These are phyloP conservation scores for Diachasmimorpha longicaudata DNA, from an alignment of 1,140 invertebrate genomes.

Conservation along the genomic window DNA sequence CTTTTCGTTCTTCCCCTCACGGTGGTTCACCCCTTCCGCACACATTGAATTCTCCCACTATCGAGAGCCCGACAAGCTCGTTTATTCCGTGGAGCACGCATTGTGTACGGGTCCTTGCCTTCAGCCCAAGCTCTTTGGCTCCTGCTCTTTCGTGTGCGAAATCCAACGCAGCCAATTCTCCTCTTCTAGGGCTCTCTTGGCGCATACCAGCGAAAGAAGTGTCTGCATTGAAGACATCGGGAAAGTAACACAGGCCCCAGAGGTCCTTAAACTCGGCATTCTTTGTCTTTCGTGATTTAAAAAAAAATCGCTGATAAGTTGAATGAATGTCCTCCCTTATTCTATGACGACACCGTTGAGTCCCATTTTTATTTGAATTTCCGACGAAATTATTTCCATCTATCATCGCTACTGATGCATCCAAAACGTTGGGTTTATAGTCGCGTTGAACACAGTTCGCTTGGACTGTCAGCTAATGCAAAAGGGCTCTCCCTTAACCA, in stretches of 20 bases:
- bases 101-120: constrained; percentile 50
- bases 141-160: constrained; percentile 48
- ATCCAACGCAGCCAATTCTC: constrained; percentile 32
- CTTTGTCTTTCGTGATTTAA: constrained; percentile 17
- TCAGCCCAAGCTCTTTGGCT: constrained; percentile 28
- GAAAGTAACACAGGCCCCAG: constrained; percentile 24
- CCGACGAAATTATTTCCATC: constrained; percentile 52
- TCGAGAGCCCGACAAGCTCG: constrained; percentile 34
- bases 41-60: constrained; percentile 14
- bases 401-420: constrained; percentile 41
- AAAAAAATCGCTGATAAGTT: no score
- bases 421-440: constrained; percentile 1
- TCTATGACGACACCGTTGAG: no score
- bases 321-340: no score
- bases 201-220: constrained; percentile 11
- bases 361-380: no score
- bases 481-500: constrained; percentile 26
- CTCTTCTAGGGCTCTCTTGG: constrained; percentile 11
- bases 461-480: not conserved
- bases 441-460: not conserved
- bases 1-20: not conserved
- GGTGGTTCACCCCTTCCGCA: not conserved
- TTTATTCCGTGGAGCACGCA: constrained; percentile 49
- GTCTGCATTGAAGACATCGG: constrained; percentile 17
- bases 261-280: constrained; percentile 19